Evolutionary conservation across 2,797 vertebrate species (phyloP).

Genomic region (Pelodytes ibericus): DNA sequence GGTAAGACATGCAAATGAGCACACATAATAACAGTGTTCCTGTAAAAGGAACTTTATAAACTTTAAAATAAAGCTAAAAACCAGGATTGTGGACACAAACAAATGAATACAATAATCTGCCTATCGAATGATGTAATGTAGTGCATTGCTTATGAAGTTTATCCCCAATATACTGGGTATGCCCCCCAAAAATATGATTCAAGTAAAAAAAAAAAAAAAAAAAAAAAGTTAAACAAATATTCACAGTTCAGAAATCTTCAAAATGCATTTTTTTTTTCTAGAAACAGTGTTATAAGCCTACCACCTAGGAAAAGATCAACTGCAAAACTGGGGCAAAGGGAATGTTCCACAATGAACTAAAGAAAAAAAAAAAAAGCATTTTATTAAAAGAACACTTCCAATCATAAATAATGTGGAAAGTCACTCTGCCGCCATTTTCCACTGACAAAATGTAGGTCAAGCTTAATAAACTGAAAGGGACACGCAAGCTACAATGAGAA

Average conservation of each 20-base stretch:
- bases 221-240: conserved; percentile 62
- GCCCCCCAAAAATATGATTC: conserved; percentile 67
- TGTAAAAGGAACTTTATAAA: conserved; percentile 16
- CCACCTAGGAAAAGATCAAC: background rate
- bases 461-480: background rate
- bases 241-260: conserved; percentile 67
- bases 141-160: conserved; percentile 65
- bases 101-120: conserved; percentile 43
- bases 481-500: conserved; percentile 57
- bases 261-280: conserved; percentile 56
- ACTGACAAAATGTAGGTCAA: background rate
- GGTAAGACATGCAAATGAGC: conserved; percentile 59
- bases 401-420: no score
- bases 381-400: no score
- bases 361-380: background rate
- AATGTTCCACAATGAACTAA: background rate
- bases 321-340: no score
- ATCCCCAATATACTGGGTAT: conserved; percentile 58
- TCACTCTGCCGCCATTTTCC: background rate
- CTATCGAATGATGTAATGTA: conserved; percentile 63
- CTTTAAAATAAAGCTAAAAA: conserved; percentile 18
- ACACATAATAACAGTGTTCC: conserved; percentile 57
- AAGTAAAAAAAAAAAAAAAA: conserved; percentile 69
- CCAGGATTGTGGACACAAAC: conserved; percentile 11
- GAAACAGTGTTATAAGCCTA: background rate